Base-by-base conservation (phyloP, 2,113 vertebrate genomes). In the Deroptyus accipitrinus region DNA sequence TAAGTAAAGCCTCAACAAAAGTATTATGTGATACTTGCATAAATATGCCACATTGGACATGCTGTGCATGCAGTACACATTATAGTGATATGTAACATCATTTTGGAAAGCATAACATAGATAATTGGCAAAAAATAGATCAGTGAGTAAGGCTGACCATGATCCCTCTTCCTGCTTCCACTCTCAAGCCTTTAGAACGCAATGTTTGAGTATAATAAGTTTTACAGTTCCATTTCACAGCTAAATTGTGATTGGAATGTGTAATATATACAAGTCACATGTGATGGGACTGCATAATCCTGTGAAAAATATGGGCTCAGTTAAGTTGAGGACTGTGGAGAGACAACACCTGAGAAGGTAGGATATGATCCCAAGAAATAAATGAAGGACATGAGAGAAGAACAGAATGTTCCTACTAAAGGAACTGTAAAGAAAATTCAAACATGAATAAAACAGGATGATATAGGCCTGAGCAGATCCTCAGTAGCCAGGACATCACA, bases 231-330 rank as follows among this genome's bases (percentile, higher is more conserved):
- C 7, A 24, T 83, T 94, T 83, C 1, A 2, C 35, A 63, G 41
- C 25, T 61, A 74, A 83, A 70, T 35, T 78, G 19, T 67, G n/a
- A 15, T 73, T 83, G 55, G 52, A 25, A 4, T 19, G 5, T 80
- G 27, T 22, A 28, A 30, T 46, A 42, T 9, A 20, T 18, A 62
- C 5, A 33, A 83, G 24, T 27, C 0, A 0, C 15, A 7, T 12
- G 31, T 20, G 17, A 20, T 13, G 7, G 54, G 33, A 61, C 41
- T 77, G 24, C 49, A 62, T 52, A 46, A 88, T 7, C 11, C 54
- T 63, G 13, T 46, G 59, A 77, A 86, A 95, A 90, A 78, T 44
- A 46, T 2, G 9, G 31, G 9, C 4, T 31, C 17, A 20, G 16
- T 62, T 76, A 61, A 62, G 10, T 2, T 73, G 52, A 79, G 37